phyloP scores from a whole-genome alignment of 2,113 vertebrate genomes.

The Anas platyrhynchos region DNA sequence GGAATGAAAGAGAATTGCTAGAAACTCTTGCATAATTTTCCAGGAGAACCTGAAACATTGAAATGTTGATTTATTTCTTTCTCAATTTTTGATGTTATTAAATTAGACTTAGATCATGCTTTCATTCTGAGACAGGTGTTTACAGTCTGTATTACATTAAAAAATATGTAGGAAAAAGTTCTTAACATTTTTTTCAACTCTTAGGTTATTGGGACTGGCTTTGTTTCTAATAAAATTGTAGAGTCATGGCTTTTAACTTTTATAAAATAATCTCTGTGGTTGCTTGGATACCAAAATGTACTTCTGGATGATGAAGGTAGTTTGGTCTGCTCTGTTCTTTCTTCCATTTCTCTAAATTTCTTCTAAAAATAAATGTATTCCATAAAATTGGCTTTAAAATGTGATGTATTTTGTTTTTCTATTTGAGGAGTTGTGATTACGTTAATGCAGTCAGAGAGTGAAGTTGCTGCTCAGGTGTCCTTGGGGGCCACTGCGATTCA shows the following conservation, averaged over 20 bases:
- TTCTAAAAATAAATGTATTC: neutral
- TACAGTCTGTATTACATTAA: too few relatives aligned
- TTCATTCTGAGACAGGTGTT: too few relatives aligned
- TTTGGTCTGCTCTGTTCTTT: neutral
- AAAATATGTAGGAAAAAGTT: neutral
- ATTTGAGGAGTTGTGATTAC: neutral
- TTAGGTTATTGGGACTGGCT: neutral
- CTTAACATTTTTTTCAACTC: neutral
- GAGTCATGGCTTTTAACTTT: neutral
- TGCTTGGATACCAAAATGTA: conserved; percentile 29
- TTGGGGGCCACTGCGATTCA: neutral
- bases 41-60: neutral
- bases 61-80: neutral
- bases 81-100: conserved; percentile 5
- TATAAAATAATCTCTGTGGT: neutral
- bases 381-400: neutral
- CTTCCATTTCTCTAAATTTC: neutral
- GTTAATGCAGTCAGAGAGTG: neutral
- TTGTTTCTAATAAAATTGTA: neutral
- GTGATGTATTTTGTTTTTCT: neutral
- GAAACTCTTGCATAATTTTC: neutral
- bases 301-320: neutral
- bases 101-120: neutral
- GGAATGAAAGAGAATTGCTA: neutral
- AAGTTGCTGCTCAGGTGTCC: neutral